Evolutionary conservation across 2,888 invertebrate species (phyloP).

Genomic region (Drosophila infuscata): DNA sequence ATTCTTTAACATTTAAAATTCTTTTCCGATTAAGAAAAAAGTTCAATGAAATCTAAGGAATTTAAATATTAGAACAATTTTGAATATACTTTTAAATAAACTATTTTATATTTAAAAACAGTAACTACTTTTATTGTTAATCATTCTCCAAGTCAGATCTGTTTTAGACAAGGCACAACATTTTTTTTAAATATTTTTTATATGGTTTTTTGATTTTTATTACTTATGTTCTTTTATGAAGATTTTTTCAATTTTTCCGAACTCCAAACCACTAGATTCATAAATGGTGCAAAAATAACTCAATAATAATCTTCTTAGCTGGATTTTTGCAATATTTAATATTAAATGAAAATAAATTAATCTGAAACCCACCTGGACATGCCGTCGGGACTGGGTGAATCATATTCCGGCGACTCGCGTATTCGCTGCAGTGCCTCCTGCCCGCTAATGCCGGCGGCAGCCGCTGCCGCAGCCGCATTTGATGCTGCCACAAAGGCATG

Average conservation of each 20-base stretch:
- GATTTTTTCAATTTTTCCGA: neutral
- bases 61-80: neutral
- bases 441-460: slow-evolving; percentile 78
- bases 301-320: neutral
- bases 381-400: slow-evolving; percentile 85
- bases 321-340: neutral
- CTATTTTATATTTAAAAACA: neutral
- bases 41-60: neutral
- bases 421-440: slow-evolving; percentile 84
- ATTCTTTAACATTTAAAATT: neutral
- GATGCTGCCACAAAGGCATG: slow-evolving; percentile 75
- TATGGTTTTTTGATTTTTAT: neutral
- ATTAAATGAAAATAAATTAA: neutral
- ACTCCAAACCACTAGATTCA: neutral
- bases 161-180: neutral
- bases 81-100: neutral
- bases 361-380: slow-evolving; percentile 83
- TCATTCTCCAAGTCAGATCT: neutral
- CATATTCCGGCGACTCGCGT: slow-evolving; percentile 83
- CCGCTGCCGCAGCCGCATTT: slow-evolving; percentile 71
- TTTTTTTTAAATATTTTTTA: no score
- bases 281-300: neutral
- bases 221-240: neutral
- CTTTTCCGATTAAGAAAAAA: neutral
- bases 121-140: neutral